Base-by-base conservation (phyloP, 2,113 vertebrate genomes). In the Brachyhypopomus gauderio region DNA sequence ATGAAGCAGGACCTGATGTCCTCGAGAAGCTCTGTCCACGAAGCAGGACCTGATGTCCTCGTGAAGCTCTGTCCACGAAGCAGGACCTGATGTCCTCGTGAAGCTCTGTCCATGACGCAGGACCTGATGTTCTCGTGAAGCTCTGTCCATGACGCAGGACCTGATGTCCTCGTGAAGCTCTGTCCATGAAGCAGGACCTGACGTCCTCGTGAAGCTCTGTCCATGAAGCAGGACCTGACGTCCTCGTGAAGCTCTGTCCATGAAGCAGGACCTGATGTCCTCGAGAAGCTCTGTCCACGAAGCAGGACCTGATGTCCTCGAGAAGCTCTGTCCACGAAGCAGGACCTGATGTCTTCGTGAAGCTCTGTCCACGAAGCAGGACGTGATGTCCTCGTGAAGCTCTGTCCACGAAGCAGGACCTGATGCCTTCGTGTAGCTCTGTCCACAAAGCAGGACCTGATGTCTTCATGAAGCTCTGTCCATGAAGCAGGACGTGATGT, bases 261-360 rank as follows among this genome's bases (percentile, higher is more conserved):
- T n/a, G n/a, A n/a, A 52, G 45, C 12, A 3, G 45, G 45, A 52
- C 8, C 45, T 11, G 9, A 6, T 14, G 4, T 69, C 58, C 62
- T 75, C 64, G 71, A 36, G 72, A 79, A 75, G 59, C 77, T 62
- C 23, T 48, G 25, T 80, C 38, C 64, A 84, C n/a, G n/a, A n/a
- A 52, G 45, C 12, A 3, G 45, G 45, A 52, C 8, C 45, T 11
- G 9, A 6, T 14, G 4, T 69, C 58, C 62, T 75, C 64, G 71
- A 36, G 72, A 79, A 75, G 59, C 77, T 62, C 23, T 48, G 25
- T 80, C 38, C 64, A 84, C n/a, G n/a, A n/a, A 52, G 45, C 12
- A 3, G 45, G 45, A 52, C 8, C 45, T 11, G 9, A 6, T 14
- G 4, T 69, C 58, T 58, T 75, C 64, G 71, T 52, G 72, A 79